Base-by-base conservation (phyloP, 2,797 vertebrate species). In the Valencia hispanica region DNA sequence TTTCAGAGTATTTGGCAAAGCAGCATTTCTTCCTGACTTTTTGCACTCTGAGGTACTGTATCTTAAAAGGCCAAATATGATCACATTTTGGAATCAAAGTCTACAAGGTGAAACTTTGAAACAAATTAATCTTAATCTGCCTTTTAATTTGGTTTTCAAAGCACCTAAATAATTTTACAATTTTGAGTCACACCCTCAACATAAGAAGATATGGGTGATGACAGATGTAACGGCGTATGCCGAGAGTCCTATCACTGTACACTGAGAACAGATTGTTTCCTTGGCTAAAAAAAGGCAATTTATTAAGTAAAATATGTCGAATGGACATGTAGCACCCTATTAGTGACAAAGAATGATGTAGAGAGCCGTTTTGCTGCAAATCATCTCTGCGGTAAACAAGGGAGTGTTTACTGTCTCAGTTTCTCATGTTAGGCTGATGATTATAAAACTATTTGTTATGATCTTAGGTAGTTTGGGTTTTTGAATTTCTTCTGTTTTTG, bases 1-100 rank as follows among this genome's bases (percentile, higher is more conserved):
- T 82, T 79, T 72, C 51, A 81, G 78, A 74, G 79, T 50, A 82
- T 80, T 80, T 86, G 78, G 77, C 79, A 77, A 86, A 83, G 59
- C 43, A 86, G 69, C 39, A 66, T 71, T 75, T 72, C 18, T 66
- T 15, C 63, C 36, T 74, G 50, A 78, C 68, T 34, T 72, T 76
- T 63, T 32, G 22, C 18, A 59, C 25, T 68, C n/a, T 43, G 12
- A 68, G 2, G 34, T 20, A 27, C 18, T 68, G 12, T 14, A 18
- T 45, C 41, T 18, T 68, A 27, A 68, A 65, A 63, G 18, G 59
- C 8, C 7, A 22, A 66, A 25, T 41, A 41, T 41, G 1, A 25
- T 25, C 18, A 39, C 1, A 27, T 45, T 43, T 4, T 43, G 39
- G 12, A 68, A 25, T 68, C 5, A 41, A 14, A n/a, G 63, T 25